Evolutionary conservation across 2,888 invertebrate genomes (phyloP), one percentile per base, ranked within the genome.

Genomic region (Eupithecia vulgata): DNA sequence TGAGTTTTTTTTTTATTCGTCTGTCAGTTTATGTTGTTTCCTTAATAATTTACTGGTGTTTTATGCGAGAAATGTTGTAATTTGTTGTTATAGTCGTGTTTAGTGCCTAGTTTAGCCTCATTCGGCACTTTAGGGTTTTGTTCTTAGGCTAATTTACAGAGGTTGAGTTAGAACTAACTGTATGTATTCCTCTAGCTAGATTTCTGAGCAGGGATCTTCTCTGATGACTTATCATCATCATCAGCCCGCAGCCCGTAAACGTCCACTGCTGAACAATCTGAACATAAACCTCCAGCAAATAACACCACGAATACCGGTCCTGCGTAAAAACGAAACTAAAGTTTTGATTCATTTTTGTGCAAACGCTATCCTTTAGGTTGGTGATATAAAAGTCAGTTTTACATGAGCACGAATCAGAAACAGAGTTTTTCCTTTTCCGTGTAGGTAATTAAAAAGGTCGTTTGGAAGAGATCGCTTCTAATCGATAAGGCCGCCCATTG

Each of bases 11-110:
- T 52, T 78, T 74, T 72, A 72, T 67, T 67, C 70, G 35, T 71
- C 71, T 69, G 48, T 66, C 45, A 80, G 76, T 73, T 68, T 71
- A 79, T 78, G 78, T 78, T 79, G 40, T 67, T 70, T 72, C 37
- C 66, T 79, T 74, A 77, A 77, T 82, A 78, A 83, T 80, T 80
- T 74, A 81, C 78, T 72, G 66, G 34, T 66, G 66, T 66, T 70
- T 71, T 70, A 65, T 65, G 65, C 21, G 37, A 30, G 52, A 65
- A 37, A 21, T 25, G 37, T 42, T 65, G 70, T 69, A 45, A 61
- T 70, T 48, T 70, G 64, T 64, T 48, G 68, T 21, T 37, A n/a
- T 17, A 35, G 62, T 64, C 34, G n/a, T 12, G n/a, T 64, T 64
- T 64, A n/a, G 57, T 57, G 25, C 12, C 57, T 57, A 25, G 57